Base-by-base conservation (phyloP, 2,113 vertebrate species). In the Natator depressus region DNA sequence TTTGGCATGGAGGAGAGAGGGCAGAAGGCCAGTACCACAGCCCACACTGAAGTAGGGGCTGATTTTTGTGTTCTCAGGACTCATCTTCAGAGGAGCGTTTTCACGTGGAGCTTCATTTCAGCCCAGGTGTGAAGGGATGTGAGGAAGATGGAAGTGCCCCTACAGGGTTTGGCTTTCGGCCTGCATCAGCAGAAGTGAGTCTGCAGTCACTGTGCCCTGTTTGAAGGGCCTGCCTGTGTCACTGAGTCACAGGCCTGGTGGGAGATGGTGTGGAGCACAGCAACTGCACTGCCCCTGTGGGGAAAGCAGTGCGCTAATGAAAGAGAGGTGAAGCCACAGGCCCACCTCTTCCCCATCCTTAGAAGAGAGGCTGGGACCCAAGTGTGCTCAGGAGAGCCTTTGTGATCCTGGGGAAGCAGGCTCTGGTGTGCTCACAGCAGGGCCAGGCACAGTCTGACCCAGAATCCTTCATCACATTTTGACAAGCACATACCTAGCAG, bases 91-190 rank as follows among this genome's bases (percentile, higher is more conserved):
- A 99, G 97, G 99, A 99, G 87, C 98, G 99, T 53, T 99, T 99
- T 97, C 99, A 99, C 0, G 99, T 99, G 54, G 99, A 99, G 97
- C 98, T 99, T 81, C 99, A 99, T 96, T 99, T 99, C 98, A 99
- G 99, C 93, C 99, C 99, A 0, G 99, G 99, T 0, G 99, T 99
- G 51, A 99, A 99, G 97, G 99, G 99, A 25, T 99, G 99, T 0
- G 99, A 99, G 90, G 99, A 99, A 90, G 99, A 99, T 89, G 99
- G 99, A 95, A 99, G 98, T 2, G 99, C 98, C 5, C 99, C 99
- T 1, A 97, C 99, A 1, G 99, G 99, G 35, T 99, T 98, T 62
- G 99, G 99, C 79, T 99, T 99, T 94, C 99, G 99, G 3, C 99
- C 99, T 0, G 99, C 99, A 5, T 99, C 99, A 1, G 98, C 99